phyloP scores from a whole-genome alignment of 1,140 invertebrate species.

The Nymphalis io region DNA sequence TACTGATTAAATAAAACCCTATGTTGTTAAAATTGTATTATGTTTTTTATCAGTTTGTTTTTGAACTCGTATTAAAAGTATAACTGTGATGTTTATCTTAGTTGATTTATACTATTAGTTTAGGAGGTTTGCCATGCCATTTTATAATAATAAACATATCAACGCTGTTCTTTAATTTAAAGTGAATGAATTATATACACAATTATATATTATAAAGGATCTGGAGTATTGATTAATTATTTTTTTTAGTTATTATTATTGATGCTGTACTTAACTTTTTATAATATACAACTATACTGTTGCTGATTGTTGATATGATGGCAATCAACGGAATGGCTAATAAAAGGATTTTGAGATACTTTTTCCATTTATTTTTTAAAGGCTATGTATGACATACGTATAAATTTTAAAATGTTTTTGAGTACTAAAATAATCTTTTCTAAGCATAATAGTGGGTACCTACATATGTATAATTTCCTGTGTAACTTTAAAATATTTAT shows the following conservation, averaged over 20 bases:
- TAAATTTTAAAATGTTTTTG: too few relatives aligned
- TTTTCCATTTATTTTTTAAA: neutral
- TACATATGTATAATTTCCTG: too few relatives aligned
- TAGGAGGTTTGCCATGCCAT: slow-evolving; percentile 5
- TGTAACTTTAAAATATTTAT: too few relatives aligned
- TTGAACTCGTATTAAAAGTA: slow-evolving; percentile 11
- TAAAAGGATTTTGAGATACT: neutral
- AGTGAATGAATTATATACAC: neutral
- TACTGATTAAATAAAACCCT: neutral
- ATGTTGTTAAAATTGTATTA: neutral
- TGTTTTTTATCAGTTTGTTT: neutral
- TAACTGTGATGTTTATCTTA: slow-evolving; percentile 26
- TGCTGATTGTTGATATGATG: too few relatives aligned
- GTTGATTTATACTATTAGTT: slow-evolving; percentile 8
- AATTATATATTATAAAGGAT: neutral
- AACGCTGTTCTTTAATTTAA: neutral
- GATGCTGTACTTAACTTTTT: too few relatives aligned
- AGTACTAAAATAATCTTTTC: too few relatives aligned
- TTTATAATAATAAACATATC: neutral
- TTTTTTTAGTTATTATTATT: too few relatives aligned
- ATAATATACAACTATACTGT: too few relatives aligned
- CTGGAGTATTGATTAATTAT: too few relatives aligned
- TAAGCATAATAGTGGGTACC: too few relatives aligned
- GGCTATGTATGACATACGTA: neutral
- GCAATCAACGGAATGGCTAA: neutral